These are phyloP conservation scores for Sebastolobus alascanus DNA, from an alignment of 2,797 vertebrate genomes.

Conservation along the genomic window DNA sequence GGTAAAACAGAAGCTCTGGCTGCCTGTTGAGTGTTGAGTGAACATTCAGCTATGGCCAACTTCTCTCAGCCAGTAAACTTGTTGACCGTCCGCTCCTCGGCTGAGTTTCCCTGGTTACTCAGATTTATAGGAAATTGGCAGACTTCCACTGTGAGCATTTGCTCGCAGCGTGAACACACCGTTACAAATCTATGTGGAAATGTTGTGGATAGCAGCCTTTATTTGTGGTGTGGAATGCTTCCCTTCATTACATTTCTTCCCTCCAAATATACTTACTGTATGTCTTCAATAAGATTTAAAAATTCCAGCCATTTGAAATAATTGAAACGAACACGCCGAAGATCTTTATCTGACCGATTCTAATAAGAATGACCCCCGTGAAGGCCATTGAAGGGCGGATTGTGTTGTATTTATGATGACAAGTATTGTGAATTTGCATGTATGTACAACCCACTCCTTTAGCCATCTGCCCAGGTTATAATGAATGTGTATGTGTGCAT, in stretches of 20 bases:
- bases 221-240: not conserved
- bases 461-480: slow-evolving; percentile 65
- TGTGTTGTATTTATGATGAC: slow-evolving; percentile 19
- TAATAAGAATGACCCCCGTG: not conserved
- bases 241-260: not conserved
- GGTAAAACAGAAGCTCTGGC: not conserved
- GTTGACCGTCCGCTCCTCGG: not conserved
- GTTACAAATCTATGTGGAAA: slow-evolving; percentile 18
- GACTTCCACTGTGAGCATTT: slow-evolving; percentile 40
- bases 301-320: not conserved
- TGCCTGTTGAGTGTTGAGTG: not conserved
- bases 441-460: slow-evolving; percentile 34
- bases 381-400: not conserved
- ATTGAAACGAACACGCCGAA: not conserved
- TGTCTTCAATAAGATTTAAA: not conserved
- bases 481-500: slow-evolving; percentile 31
- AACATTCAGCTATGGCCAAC: slow-evolving; percentile 12
- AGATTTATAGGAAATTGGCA: slow-evolving; percentile 42
- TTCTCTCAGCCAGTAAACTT: slow-evolving; percentile 21
- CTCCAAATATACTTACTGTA: not conserved
- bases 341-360: not conserved
- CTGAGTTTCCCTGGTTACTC: slow-evolving; percentile 52
- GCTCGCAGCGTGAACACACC: slow-evolving; percentile 40
- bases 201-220: not conserved
- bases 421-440: slow-evolving; percentile 22